Evolutionary conservation across 2,888 invertebrate genomes (phyloP).

Genomic region (Anorthoa munda): DNA sequence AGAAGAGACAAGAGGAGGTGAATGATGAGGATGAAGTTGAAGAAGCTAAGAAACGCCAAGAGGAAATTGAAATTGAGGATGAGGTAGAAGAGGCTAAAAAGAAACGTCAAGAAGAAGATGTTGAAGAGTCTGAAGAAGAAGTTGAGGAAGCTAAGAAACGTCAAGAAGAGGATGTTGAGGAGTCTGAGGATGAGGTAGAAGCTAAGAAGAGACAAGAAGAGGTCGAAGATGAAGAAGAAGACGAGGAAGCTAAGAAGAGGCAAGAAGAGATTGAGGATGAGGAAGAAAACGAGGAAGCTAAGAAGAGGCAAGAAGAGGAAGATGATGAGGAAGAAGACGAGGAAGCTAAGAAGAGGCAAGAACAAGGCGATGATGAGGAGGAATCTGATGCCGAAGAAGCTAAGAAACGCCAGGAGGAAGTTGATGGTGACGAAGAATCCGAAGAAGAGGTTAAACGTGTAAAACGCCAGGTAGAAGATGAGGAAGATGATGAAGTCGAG

Average conservation of each 20-base stretch:
- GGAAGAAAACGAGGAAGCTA: background rate
- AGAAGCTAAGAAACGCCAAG: constrained; percentile 22
- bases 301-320: constrained; percentile 47
- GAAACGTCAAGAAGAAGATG: constrained; percentile 32
- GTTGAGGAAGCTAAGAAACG: constrained; percentile 10
- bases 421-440: constrained; percentile 9
- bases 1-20: constrained; percentile 28
- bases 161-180: constrained; percentile 40
- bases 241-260: constrained; percentile 29
- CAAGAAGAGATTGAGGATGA: constrained; percentile 29
- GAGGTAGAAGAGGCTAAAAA: constrained; percentile 10
- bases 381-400: constrained; percentile 18
- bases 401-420: constrained; percentile 34
- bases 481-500: constrained; percentile 24
- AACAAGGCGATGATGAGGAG: constrained; percentile 1
- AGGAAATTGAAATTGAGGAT: background rate
- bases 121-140: constrained; percentile 21
- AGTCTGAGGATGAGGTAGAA: background rate
- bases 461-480: constrained; percentile 45
- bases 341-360: constrained; percentile 34
- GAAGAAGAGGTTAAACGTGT: constrained; percentile 34
- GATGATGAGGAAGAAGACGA: constrained; percentile 6
- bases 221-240: constrained; percentile 4
- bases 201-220: constrained; percentile 18
- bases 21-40: constrained; percentile 6